phyloP scores from a whole-genome alignment of 2,888 invertebrate genomes.

The Tricholauxania praeusta region DNA sequence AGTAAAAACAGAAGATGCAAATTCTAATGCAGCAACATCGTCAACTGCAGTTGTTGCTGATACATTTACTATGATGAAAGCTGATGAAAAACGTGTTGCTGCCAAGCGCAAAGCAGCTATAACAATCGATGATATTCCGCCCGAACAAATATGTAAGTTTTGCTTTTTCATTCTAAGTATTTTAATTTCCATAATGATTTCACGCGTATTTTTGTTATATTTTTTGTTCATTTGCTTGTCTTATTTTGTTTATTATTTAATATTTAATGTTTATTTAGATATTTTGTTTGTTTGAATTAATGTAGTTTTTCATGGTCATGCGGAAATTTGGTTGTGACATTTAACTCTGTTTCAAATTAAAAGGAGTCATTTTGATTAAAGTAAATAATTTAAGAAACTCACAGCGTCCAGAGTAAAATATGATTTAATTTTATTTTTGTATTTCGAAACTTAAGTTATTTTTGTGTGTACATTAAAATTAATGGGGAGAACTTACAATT shows the following conservation, averaged over 20 bases:
- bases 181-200: neutral
- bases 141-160: constrained; percentile 66
- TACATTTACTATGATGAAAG: constrained; percentile 70
- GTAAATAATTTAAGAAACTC: too few species aligned
- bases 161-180: neutral
- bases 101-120: constrained; percentile 68
- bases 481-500: too few species aligned
- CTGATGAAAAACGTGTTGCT: constrained; percentile 67
- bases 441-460: too few species aligned
- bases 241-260: too few species aligned
- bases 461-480: too few species aligned
- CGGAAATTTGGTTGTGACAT: neutral
- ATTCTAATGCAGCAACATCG: constrained; percentile 27
- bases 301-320: neutral
- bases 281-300: too few species aligned
- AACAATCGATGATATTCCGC: constrained; percentile 61
- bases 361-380: neutral
- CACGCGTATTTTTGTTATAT: constrained; percentile 2
- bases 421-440: too few species aligned
- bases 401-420: too few species aligned
- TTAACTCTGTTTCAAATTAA: neutral
- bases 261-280: too few species aligned
- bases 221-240: constrained; percentile 10
- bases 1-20: constrained; percentile 17
- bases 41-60: constrained; percentile 49